phyloP scores from a whole-genome alignment of 2,888 invertebrate species.

The Hyppa rectilinea region DNA sequence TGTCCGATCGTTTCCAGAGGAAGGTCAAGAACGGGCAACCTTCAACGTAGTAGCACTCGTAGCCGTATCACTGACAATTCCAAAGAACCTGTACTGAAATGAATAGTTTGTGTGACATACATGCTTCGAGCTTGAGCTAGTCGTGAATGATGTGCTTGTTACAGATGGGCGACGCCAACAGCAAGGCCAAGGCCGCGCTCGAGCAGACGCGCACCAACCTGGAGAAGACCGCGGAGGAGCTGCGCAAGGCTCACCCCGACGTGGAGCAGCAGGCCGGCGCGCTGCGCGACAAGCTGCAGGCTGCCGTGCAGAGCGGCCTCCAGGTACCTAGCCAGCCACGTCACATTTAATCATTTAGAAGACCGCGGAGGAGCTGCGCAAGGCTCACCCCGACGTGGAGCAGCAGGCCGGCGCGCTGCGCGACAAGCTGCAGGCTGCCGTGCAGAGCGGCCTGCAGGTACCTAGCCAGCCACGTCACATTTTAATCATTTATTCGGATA shows the following conservation, averaged over 20 bases:
- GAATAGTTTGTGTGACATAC: neutral
- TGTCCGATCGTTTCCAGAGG: neutral
- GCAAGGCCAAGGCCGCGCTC: slow-evolving; percentile 83
- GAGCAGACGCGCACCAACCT: slow-evolving; percentile 77
- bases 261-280: slow-evolving; percentile 80
- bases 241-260: slow-evolving; percentile 84
- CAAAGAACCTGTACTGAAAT: neutral
- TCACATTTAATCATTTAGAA: too few relatives aligned
- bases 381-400: slow-evolving; percentile 85
- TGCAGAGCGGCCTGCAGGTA: slow-evolving; percentile 80
- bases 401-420: slow-evolving; percentile 77
- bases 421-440: slow-evolving; percentile 79
- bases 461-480: slow-evolving; percentile 50
- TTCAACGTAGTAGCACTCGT: neutral
- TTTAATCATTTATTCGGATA: too few relatives aligned
- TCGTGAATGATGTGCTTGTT: slow-evolving; percentile 21
- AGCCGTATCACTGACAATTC: neutral
- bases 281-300: slow-evolving; percentile 78
- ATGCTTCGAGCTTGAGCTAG: neutral
- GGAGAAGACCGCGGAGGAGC: slow-evolving; percentile 78
- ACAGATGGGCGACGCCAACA: slow-evolving; percentile 82
- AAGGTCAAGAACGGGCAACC: neutral
- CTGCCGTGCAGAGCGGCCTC: slow-evolving; percentile 79
- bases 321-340: too few relatives aligned
- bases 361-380: slow-evolving; percentile 80